These are phyloP conservation scores for Atta texana DNA, from an alignment of 1,140 invertebrate species.

Conservation along the genomic window DNA sequence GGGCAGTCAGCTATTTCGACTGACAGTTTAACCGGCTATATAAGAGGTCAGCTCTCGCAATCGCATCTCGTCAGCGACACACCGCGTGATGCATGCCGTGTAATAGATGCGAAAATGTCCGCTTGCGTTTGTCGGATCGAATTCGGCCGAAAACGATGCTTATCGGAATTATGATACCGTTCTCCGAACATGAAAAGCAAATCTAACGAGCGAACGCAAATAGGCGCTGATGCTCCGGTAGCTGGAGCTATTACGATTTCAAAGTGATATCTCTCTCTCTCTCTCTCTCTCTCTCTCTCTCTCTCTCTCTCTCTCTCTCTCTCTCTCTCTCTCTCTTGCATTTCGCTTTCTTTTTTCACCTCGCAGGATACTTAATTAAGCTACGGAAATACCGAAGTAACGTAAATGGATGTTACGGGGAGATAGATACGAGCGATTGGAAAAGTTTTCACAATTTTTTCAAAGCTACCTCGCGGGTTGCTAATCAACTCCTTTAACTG, in stretches of 20 bases:
- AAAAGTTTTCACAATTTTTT: slow-evolving; percentile 55
- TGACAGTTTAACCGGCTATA: slow-evolving; percentile 36
- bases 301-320: not conserved
- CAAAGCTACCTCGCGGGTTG: slow-evolving; percentile 29
- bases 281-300: not conserved
- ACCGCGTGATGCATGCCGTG: not conserved
- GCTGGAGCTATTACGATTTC: slow-evolving; percentile 15
- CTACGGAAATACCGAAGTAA: slow-evolving; percentile 42
- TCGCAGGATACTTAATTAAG: slow-evolving; percentile 35
- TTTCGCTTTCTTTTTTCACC: not conserved
- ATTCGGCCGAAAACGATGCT: slow-evolving; percentile 1
- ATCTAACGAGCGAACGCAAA: not conserved
- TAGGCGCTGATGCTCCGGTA: not conserved
- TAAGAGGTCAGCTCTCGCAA: slow-evolving; percentile 40
- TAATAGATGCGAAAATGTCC: not conserved
- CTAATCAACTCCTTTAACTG: slow-evolving; percentile 55
- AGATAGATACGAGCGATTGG: slow-evolving; percentile 47
- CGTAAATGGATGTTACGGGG: slow-evolving; percentile 44
- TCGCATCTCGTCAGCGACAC: slow-evolving; percentile 11
- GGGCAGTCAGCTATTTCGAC: slow-evolving; percentile 32
- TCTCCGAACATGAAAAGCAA: not conserved
- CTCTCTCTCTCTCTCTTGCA: not conserved
- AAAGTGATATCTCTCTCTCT: not conserved
- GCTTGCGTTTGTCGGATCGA: not conserved
- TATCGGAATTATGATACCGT: slow-evolving; percentile 24